Percentiles rank a stretch among this genome's conserved stretches.
phyloP scores from a whole-genome alignment of 2,888 invertebrate species.

The Herminia tarsipennalis region DNA sequence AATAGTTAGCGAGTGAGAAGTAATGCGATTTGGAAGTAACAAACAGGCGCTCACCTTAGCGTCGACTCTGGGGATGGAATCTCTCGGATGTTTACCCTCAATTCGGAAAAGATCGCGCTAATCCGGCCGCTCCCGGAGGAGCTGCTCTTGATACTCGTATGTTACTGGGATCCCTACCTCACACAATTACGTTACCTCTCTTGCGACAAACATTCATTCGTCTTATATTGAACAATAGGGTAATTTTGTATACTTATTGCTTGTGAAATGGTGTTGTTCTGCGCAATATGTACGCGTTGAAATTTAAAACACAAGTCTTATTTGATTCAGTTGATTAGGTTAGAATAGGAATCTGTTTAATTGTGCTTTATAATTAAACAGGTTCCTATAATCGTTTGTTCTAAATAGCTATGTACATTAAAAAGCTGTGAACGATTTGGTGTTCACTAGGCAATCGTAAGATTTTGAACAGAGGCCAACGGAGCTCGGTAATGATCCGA shows the following conservation, averaged over 20 bases:
- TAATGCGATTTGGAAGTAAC: slow-evolving; percentile 63
- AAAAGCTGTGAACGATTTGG: slow-evolving; percentile 48
- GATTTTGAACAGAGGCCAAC: slow-evolving; percentile 72
- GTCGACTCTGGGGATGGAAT: slow-evolving; percentile 55
- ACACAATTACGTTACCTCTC: slow-evolving; percentile 42
- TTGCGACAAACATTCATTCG: slow-evolving; percentile 30
- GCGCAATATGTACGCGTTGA: too few species aligned
- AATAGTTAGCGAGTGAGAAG: slow-evolving; percentile 41
- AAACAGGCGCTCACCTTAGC: slow-evolving; percentile 65
- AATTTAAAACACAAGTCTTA: too few species aligned
- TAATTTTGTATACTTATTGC: too few species aligned
- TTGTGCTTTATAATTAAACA: not conserved
- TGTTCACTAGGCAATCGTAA: slow-evolving; percentile 62
- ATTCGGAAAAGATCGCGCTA: slow-evolving; percentile 76
- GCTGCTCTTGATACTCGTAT: slow-evolving; percentile 54
- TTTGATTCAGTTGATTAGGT: not conserved
- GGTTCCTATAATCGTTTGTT: slow-evolving; percentile 10
- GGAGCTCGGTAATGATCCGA: slow-evolving; percentile 81
- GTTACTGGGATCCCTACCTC: slow-evolving; percentile 51
- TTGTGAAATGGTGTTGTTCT: too few species aligned
- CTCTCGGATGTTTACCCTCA: slow-evolving; percentile 75
- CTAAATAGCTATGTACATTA: slow-evolving; percentile 38
- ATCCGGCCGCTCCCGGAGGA: slow-evolving; percentile 65
- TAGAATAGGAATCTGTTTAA: not conserved
- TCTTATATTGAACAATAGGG: not conserved